Percentiles rank a stretch among this genome's conserved stretches.
Evolutionary conservation across 2,113 vertebrate genomes (phyloP).

Genomic region (Eolophus roseicapilla): DNA sequence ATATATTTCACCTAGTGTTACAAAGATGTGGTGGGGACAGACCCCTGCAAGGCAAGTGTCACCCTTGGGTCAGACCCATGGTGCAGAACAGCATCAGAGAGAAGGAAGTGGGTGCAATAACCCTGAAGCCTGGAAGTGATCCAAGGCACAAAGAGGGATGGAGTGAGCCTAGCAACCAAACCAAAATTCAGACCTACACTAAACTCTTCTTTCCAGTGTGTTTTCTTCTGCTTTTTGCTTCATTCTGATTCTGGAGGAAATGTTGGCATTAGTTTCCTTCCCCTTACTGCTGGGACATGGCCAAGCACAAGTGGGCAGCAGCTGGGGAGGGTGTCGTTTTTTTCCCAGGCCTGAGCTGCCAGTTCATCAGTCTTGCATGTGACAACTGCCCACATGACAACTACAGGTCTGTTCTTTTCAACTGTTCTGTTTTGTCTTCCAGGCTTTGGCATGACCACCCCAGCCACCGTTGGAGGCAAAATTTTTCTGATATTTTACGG

Average conservation of each 20-base stretch:
- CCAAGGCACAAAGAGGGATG: background rate
- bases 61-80: background rate
- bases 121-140: background rate
- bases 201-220: background rate
- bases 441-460: conserved; percentile 98
- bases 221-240: conserved; percentile 19
- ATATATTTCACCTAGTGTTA: background rate
- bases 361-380: background rate
- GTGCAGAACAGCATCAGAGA: background rate
- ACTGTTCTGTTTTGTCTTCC: conserved; percentile 65
- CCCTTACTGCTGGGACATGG: background rate
- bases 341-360: background rate
- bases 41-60: background rate
- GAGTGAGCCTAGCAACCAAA: background rate
- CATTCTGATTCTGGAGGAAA: background rate
- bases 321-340: background rate
- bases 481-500: conserved; percentile 96
- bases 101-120: accelerated
- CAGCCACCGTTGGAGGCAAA: conserved; percentile 89
- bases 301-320: background rate
- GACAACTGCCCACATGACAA: background rate
- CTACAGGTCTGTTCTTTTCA: background rate
- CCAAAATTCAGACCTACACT: background rate
- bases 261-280: background rate
- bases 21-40: background rate